A percentile compares a stretch with the other conserved stretches of the same genome.
Evolutionary conservation across 2,888 invertebrate genomes (phyloP).

Genomic region (Heliconius ismenius): DNA sequence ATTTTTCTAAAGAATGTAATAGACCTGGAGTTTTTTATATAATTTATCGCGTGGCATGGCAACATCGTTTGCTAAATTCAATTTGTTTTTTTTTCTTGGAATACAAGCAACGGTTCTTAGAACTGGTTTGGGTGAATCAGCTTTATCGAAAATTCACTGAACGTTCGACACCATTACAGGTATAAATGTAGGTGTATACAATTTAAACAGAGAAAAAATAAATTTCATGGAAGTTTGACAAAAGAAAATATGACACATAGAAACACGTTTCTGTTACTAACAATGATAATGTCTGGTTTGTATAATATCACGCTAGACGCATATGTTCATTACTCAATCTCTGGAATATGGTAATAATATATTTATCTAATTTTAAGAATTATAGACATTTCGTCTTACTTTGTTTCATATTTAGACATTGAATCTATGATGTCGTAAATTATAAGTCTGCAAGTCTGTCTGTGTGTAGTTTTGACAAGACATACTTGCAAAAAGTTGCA

Average conservation of each 20-base stretch:
- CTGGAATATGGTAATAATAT: too few relatives aligned
- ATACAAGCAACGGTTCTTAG: slow-evolving; percentile 58
- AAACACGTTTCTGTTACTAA: slow-evolving; percentile 6
- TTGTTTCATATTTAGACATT: too few relatives aligned
- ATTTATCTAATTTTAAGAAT: too few relatives aligned
- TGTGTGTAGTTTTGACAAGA: too few relatives aligned
- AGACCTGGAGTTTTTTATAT: too few relatives aligned
- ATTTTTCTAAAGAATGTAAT: too few relatives aligned
- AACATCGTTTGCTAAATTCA: slow-evolving; percentile 29
- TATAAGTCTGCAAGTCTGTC: not conserved
- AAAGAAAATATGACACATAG: slow-evolving; percentile 8
- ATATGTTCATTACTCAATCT: not conserved
- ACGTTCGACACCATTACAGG: slow-evolving; percentile 26
- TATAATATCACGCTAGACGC: not conserved
- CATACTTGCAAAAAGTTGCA: not conserved
- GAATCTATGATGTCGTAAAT: too few relatives aligned
- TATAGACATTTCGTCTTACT: too few relatives aligned
- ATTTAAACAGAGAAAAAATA: slow-evolving; percentile 39
- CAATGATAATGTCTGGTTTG: not conserved
- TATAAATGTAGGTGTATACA: slow-evolving; percentile 34
- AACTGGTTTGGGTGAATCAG: slow-evolving; percentile 58
- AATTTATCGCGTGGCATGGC: slow-evolving; percentile 9
- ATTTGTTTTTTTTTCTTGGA: slow-evolving; percentile 36
- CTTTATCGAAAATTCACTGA: slow-evolving; percentile 45
- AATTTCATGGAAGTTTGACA: not conserved